Evolutionary conservation across 2,113 vertebrate species (phyloP).

Genomic region (Tenebrosternarchus preto): DNA sequence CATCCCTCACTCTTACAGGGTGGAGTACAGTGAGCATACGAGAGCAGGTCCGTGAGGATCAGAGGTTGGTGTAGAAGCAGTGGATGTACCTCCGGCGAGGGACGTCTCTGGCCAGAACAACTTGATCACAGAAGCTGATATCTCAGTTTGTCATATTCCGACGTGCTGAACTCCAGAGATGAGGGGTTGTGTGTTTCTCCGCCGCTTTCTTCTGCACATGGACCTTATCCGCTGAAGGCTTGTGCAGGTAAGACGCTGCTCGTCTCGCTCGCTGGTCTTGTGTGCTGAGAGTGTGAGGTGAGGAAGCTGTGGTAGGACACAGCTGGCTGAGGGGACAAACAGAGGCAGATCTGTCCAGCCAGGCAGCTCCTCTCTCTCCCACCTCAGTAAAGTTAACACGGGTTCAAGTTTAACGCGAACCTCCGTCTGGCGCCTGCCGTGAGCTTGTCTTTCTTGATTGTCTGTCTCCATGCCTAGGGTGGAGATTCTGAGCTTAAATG

Average conservation of each 20-base stretch:
- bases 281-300: conserved; percentile 14
- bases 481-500: too few species aligned
- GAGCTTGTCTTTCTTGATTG: background rate
- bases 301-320: conserved; percentile 22
- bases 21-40: conserved; percentile 14
- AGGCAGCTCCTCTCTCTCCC: too few species aligned
- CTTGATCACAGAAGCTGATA: background rate
- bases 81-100: conserved; percentile 16
- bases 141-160: conserved; percentile 25
- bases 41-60: background rate
- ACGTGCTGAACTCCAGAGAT: conserved; percentile 34
- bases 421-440: too few species aligned
- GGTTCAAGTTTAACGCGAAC: background rate
- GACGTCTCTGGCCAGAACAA: background rate
- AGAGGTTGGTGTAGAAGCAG: background rate
- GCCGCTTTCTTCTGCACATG: too few species aligned
- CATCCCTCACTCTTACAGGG: conserved; percentile 15
- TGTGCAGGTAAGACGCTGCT: conserved; percentile 70
- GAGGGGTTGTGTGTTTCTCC: background rate
- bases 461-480: background rate
- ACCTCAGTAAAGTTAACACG: background rate
- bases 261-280: background rate
- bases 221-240: too few species aligned
- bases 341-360: background rate
- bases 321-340: background rate